Evolutionary conservation across 2,888 invertebrate genomes (phyloP).

Genomic region (Villa cingulata): DNA sequence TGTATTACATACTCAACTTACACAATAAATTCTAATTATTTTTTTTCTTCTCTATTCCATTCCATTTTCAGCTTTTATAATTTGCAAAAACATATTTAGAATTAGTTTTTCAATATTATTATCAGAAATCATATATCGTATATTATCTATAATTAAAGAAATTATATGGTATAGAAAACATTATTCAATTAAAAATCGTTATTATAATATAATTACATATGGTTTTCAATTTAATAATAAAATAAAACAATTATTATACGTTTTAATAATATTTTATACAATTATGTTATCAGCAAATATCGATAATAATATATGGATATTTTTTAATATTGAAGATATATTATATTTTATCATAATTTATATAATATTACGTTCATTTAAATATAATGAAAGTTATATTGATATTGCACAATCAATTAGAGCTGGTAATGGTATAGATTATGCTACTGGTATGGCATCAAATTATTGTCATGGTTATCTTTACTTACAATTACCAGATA

Average conservation of each 20-base stretch:
- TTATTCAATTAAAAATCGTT: background rate
- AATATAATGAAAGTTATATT: constrained; percentile 18
- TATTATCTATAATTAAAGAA: background rate
- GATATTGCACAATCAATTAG: constrained; percentile 23
- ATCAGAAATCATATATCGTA: background rate
- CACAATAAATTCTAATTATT: too few relatives aligned
- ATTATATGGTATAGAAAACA: background rate
- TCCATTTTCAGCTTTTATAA: too few relatives aligned
- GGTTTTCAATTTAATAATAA: background rate
- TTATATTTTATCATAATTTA: background rate
- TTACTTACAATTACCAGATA: constrained; percentile 21
- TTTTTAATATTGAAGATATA: background rate
- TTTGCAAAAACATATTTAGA: too few relatives aligned
- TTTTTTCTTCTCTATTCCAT: too few relatives aligned
- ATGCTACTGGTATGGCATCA: constrained; percentile 29
- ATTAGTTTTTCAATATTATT: background rate
- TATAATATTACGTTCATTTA: constrained; percentile 7
- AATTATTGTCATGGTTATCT: constrained; percentile 30
- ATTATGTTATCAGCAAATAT: background rate
- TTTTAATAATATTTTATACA: background rate
- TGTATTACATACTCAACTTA: too few relatives aligned
- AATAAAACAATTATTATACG: background rate
- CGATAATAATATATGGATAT: background rate
- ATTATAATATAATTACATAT: background rate
- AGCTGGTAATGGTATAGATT: constrained; percentile 24